These are phyloP conservation scores for Pseudachorutes palmiensis DNA, from an alignment of 1,140 invertebrate genomes.

Conservation along the genomic window DNA sequence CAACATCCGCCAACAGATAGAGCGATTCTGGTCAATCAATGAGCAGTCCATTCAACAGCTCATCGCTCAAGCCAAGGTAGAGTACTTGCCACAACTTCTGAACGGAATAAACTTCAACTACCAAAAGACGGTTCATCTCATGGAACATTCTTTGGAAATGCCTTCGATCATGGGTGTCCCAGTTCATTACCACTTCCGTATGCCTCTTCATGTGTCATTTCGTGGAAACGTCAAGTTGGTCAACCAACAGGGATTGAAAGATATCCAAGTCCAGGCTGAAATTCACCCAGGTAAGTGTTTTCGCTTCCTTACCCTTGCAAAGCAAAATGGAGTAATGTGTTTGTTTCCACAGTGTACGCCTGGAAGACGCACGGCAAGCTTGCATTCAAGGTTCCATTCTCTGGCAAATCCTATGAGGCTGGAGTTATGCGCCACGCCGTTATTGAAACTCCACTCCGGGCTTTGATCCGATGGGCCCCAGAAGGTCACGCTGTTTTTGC, in stretches of 20 bases:
- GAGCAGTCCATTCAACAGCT: constrained; percentile 15
- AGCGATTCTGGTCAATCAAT: constrained; percentile 25
- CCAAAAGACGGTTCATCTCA: constrained; percentile 32
- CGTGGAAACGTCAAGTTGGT: constrained; percentile 28
- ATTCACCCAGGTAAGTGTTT: too few relatives aligned
- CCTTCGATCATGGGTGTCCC: constrained; percentile 32
- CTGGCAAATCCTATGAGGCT: constrained; percentile 31
- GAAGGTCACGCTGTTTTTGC: constrained; percentile 23
- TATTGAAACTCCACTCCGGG: constrained; percentile 28
- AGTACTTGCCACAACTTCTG: constrained; percentile 2
- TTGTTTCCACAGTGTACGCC: constrained; percentile 24
- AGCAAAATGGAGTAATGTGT: too few relatives aligned
- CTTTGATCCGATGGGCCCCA: constrained; percentile 18
- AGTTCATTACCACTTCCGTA: constrained; percentile 22
- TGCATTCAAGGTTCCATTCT: constrained; percentile 32
- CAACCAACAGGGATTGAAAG: neutral
- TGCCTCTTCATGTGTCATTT: constrained; percentile 31
- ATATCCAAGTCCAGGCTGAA: constrained; percentile 27
- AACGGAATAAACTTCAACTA: constrained; percentile 25
- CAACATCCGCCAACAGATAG: constrained; percentile 31
- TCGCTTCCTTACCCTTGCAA: too few relatives aligned
- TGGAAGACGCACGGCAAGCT: constrained; percentile 29
- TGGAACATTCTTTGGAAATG: constrained; percentile 27
- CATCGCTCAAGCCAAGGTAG: neutral
- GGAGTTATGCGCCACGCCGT: constrained; percentile 33